Evolutionary conservation across 2,113 vertebrate genomes (phyloP).

Genomic region (Plotosus lineatus): DNA sequence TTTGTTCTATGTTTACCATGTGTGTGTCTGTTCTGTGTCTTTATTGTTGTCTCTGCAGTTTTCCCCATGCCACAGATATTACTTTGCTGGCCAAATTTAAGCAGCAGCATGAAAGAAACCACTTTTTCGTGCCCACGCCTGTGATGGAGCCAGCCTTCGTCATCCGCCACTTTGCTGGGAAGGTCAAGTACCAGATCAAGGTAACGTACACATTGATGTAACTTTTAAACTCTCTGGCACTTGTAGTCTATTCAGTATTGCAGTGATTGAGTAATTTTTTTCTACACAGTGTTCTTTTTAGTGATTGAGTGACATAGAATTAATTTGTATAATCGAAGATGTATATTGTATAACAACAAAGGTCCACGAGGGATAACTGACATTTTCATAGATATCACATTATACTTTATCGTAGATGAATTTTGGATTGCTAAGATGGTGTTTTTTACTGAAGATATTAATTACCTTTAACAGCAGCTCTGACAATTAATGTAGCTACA

Average conservation of each 20-base stretch:
- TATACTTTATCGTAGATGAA: background rate
- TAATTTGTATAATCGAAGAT: background rate
- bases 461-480: background rate
- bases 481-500: background rate
- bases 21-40: background rate
- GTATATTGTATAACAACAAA: background rate
- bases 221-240: background rate
- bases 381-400: background rate
- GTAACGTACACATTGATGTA: slow-evolving; percentile 60
- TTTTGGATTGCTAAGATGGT: no score
- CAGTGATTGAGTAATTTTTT: background rate
- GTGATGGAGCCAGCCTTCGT: slow-evolving; percentile 96
- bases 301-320: background rate
- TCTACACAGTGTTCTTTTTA: background rate
- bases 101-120: slow-evolving; percentile 93
- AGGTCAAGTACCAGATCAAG: slow-evolving; percentile 97
- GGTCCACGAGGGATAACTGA: no score
- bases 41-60: slow-evolving; percentile 68
- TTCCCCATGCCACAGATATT: slow-evolving; percentile 91
- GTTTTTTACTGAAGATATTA: background rate
- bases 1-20: background rate
- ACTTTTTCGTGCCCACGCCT: slow-evolving; percentile 89
- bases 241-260: background rate
- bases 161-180: slow-evolving; percentile 94
- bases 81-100: slow-evolving; percentile 96